phyloP scores from a whole-genome alignment of 2,888 invertebrate species.

The Mantis religiosa region DNA sequence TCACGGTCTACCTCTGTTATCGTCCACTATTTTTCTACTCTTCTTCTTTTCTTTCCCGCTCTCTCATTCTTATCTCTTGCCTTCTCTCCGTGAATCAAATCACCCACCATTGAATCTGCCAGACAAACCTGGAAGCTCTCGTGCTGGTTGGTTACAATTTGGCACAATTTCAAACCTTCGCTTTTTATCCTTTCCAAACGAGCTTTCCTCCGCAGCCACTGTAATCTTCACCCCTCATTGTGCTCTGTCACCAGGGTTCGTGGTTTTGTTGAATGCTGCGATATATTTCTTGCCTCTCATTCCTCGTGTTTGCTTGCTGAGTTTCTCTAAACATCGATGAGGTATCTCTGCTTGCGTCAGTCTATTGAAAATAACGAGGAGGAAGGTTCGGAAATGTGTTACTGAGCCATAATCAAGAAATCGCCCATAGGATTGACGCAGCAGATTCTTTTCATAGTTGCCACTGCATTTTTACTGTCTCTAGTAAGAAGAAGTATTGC shows the following conservation, averaged over 20 bases:
- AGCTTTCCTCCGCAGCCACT: not conserved
- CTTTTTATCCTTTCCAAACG: not conserved
- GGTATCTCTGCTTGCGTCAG: not conserved
- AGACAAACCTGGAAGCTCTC: not conserved
- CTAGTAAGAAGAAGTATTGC: too few species aligned
- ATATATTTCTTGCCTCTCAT: not conserved
- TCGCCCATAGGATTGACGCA: too few species aligned
- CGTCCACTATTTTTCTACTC: not conserved
- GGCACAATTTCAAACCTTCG: slow-evolving; percentile 6
- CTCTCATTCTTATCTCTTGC: not conserved
- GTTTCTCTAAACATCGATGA: not conserved
- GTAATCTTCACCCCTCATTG: not conserved
- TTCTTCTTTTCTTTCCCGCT: not conserved
- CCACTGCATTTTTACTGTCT: too few species aligned
- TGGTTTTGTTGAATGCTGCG: not conserved
- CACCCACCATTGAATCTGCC: not conserved
- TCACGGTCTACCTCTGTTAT: not conserved
- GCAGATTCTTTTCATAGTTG: too few species aligned
- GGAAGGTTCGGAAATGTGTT: not conserved
- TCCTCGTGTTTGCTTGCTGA: not conserved
- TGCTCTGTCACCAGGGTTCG: not conserved
- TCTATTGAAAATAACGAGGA: not conserved
- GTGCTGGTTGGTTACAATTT: not conserved
- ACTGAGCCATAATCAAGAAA: too few species aligned
- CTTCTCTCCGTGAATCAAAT: not conserved